A percentile compares a stretch with the other conserved stretches of the same genome.
phyloP scores from a whole-genome alignment of 1,140 invertebrate genomes.

The Drosophila pseudoananassae region DNA sequence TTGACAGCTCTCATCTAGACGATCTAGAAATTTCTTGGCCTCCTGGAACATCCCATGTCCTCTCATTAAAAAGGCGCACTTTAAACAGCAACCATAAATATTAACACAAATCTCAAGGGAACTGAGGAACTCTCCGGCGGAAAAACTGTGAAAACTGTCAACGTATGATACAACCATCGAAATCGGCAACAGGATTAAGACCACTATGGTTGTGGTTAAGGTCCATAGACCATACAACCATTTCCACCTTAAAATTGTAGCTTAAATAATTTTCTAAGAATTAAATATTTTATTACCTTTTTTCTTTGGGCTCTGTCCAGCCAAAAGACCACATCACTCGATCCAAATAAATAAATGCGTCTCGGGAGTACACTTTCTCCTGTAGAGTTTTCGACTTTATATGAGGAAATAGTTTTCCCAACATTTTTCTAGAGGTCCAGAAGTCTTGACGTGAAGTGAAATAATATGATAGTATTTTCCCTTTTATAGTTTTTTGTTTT shows the following conservation, averaged over 20 bases:
- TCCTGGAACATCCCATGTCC: constrained; percentile 19
- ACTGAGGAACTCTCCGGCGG: constrained; percentile 53
- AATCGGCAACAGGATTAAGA: constrained; percentile 4
- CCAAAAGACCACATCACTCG: constrained; percentile 33
- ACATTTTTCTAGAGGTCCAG: constrained; percentile 28
- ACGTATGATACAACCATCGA: constrained; percentile 34
- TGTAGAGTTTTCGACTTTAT: constrained; percentile 9
- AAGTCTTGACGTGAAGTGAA: background rate
- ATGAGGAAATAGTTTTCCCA: constrained; percentile 35
- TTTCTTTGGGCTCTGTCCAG: constrained; percentile 36
- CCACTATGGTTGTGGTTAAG: background rate
- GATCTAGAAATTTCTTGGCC: constrained; percentile 43
- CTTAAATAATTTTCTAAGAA: background rate
- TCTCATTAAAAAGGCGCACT: constrained; percentile 33
- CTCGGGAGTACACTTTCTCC: constrained; percentile 32
- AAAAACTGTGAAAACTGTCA: constrained; percentile 36
- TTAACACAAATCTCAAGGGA: constrained; percentile 49
- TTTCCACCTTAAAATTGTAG: background rate
- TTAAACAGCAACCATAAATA: constrained; percentile 43
- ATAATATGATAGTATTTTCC: background rate
- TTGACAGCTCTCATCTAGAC: constrained; percentile 44
- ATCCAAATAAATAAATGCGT: constrained; percentile 53
- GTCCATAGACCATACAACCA: constrained; percentile 22
- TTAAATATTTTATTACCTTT: background rate
- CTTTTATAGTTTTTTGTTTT: background rate